Conservation (phyloP, 1,140 invertebrate genomes). For the Heliconius melpomene region DNA sequence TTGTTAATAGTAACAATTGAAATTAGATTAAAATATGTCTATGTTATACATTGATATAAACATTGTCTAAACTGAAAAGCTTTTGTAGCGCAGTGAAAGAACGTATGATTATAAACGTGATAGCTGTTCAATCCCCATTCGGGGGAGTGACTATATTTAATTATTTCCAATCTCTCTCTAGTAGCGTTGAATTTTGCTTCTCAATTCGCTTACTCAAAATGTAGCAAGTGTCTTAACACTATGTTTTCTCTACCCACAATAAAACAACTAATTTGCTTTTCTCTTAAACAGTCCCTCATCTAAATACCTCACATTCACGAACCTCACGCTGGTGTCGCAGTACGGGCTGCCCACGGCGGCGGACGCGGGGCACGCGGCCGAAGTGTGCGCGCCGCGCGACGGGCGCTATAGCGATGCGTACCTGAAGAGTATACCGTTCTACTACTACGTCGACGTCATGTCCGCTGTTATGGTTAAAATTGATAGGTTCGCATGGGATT, state of each 20-base stretch:
- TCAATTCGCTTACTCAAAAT: too few species aligned
- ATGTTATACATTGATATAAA: neutral
- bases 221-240: too few species aligned
- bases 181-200: too few species aligned
- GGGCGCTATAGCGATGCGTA: slow-evolving; percentile 80
- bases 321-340: slow-evolving; percentile 84
- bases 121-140: too few species aligned
- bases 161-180: too few species aligned
- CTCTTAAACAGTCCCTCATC: slow-evolving; percentile 48
- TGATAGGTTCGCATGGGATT: slow-evolving; percentile 72
- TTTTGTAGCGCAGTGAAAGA: too few species aligned
- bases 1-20: too few species aligned
- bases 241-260: too few species aligned
- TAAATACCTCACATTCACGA: slow-evolving; percentile 79
- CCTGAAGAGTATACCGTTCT: slow-evolving; percentile 75
- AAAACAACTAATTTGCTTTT: too few species aligned
- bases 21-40: neutral
- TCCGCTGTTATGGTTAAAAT: slow-evolving; percentile 80
- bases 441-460: slow-evolving; percentile 81
- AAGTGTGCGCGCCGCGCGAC: slow-evolving; percentile 77
- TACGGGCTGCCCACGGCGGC: slow-evolving; percentile 83
- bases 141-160: too few species aligned
- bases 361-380: slow-evolving; percentile 61
- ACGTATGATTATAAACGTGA: too few species aligned
- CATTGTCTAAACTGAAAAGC: too few species aligned